A percentile compares a stretch with the other conserved stretches of the same genome.
Conservation (phyloP, 2,888 invertebrate genomes). For the Ophioninae sp. region DNA sequence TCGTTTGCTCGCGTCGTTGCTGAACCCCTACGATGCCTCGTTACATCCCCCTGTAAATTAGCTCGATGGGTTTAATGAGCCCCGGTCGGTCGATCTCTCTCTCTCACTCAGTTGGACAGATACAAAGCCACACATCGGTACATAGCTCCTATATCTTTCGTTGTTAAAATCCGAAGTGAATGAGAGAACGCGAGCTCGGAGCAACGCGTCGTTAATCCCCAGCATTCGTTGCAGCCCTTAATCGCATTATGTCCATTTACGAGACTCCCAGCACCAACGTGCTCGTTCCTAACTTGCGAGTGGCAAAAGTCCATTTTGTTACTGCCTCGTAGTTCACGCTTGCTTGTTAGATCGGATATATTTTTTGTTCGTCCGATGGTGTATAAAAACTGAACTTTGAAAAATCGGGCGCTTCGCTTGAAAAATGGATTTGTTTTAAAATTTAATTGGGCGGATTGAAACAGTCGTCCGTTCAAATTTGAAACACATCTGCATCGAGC, state of each 20-base stretch:
- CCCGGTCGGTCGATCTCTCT: conserved; percentile 60
- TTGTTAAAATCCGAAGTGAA: conserved; percentile 16
- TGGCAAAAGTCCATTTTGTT: background rate
- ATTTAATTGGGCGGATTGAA: background rate
- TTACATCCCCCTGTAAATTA: conserved; percentile 59
- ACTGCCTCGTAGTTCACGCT: background rate
- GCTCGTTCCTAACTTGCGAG: background rate
- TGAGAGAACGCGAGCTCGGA: conserved; percentile 6
- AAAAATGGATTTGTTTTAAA: background rate
- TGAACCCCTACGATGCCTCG: background rate
- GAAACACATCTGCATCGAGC: background rate
- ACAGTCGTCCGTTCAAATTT: background rate
- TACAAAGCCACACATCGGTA: conserved; percentile 11
- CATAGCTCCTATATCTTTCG: conserved; percentile 4
- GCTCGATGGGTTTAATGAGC: conserved; percentile 68
- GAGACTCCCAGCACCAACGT: background rate
- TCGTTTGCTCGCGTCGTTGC: conserved; percentile 21
- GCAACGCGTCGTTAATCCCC: conserved; percentile 10
- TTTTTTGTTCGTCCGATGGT: background rate
- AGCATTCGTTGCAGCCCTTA: conserved; percentile 12
- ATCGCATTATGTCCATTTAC: conserved; percentile 53
- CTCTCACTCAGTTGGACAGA: conserved; percentile 51
- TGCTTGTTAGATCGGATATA: background rate
- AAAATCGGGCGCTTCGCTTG: background rate
- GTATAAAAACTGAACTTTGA: background rate